Base-by-base conservation (phyloP, 2,113 vertebrate species). In the Phylloscopus trochiloides region DNA sequence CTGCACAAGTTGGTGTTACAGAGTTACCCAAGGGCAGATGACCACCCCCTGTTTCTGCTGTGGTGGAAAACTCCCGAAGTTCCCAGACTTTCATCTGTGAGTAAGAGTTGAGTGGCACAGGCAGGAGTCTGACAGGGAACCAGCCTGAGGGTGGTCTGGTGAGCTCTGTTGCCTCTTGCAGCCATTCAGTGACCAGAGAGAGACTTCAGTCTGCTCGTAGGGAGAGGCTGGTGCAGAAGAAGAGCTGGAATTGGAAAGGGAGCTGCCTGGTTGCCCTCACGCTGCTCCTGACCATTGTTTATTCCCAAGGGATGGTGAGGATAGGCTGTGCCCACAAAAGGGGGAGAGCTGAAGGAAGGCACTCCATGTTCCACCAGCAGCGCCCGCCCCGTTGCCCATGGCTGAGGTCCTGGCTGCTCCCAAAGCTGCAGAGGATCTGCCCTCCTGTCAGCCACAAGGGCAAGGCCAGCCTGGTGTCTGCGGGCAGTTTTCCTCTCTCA, bases 361-460 rank as follows among this genome's bases (percentile, higher is more conserved):
- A 68, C 20, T 10, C 20, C 20, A 10, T 15, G 17, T 36, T 73
- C 12, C 29, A 43, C 7, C 26, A 38, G 3, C 8, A 72, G 54
- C 0, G 18, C 31, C 55, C 28, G 7, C 34, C 20, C 54, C 2
- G 2, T 31, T 0, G 0, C 12, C 36, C 15, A 0, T 0, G 4
- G 26, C 55, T 3, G 4, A 62, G 47, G 47, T 70, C 24, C 24
- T 51, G 75, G 0, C 0, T 52, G 28, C 25, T 81, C 36, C 52
- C 31, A 51, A 8, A 8, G 67, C 61, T 3, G 9, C 17, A 2
- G 14, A 20, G 45, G 17, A 15, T 34, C 55, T 77, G 78, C 26
- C 17, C 7, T 83, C 17, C 13, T 0, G 0, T 34, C 54, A 80
- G 63, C 57, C 67, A 26, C 42, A 67, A 59, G 65, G n/a, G 26